phyloP scores from a whole-genome alignment of 53 echinoderm and acorn worm genomes.

The Patiria pectinifera region DNA sequence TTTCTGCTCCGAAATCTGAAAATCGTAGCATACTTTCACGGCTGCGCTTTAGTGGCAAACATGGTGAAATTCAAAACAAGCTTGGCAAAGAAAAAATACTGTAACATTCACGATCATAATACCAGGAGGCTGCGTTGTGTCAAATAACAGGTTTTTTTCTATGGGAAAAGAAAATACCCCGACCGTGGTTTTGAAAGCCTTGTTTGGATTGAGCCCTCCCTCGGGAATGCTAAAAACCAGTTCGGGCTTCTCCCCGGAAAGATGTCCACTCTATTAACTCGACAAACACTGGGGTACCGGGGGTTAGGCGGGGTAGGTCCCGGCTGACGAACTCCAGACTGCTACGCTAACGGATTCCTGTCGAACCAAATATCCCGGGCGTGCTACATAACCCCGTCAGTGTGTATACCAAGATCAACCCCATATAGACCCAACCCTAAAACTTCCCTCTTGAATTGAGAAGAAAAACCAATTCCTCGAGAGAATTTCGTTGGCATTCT shows the following conservation, averaged over 20 bases:
- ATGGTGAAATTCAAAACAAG: background rate
- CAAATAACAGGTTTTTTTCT: constrained; percentile 33
- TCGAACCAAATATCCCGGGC: constrained; percentile 1
- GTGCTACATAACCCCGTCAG: constrained; percentile 2
- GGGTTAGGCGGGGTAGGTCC: constrained; percentile 12
- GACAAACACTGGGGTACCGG: constrained; percentile 54
- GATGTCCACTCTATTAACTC: constrained; percentile 48
- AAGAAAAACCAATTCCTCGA: background rate
- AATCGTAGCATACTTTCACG: background rate
- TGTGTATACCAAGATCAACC: background rate
- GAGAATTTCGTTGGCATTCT: constrained; percentile 48
- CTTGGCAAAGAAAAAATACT: background rate
- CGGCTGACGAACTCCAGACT: constrained; percentile 52
- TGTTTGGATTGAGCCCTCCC: constrained; percentile 9
- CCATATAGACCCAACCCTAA: background rate
- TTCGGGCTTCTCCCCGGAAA: constrained; percentile 24
- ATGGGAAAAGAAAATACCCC: constrained; percentile 15
- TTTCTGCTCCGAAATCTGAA: background rate
- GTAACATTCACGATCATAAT: background rate
- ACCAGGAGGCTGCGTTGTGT: constrained; percentile 39
- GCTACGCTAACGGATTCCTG: constrained; percentile 49
- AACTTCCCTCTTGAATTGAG: background rate
- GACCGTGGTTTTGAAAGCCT: constrained; percentile 35
- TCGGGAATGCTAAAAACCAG: constrained; percentile 49
- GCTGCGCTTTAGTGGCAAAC: background rate